Evolutionary conservation across 2,113 vertebrate genomes (phyloP).

Genomic region (Hyaena hyaena): DNA sequence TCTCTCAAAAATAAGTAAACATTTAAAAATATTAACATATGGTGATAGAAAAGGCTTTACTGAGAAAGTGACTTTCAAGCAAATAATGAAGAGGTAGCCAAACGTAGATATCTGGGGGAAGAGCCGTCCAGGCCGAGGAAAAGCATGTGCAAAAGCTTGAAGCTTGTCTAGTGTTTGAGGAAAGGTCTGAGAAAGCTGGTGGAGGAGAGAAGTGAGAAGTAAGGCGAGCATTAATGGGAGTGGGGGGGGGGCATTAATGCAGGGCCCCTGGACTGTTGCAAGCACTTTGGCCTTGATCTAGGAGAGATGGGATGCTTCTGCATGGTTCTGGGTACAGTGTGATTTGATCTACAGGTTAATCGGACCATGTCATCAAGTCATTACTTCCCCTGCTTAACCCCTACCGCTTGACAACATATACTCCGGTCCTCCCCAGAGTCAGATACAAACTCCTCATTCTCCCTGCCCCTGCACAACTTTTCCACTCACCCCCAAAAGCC

Average conservation of each 20-base stretch:
- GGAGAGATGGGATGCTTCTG: not conserved
- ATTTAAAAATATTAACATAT: not conserved
- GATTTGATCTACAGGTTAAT: not conserved
- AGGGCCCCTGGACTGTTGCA: too few relatives aligned
- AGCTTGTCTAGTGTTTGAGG: not conserved
- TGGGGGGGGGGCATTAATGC: not conserved
- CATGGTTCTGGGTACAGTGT: not conserved
- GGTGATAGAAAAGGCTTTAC: not conserved
- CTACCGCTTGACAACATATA: not conserved
- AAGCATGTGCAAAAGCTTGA: too few relatives aligned
- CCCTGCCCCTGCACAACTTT: not conserved
- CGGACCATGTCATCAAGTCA: not conserved
- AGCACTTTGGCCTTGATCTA: not conserved
- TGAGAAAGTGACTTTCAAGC: not conserved
- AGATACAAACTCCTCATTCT: not conserved
- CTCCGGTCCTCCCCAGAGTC: not conserved
- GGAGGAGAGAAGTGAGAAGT: not conserved
- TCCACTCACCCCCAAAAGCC: not conserved
- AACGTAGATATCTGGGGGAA: not conserved
- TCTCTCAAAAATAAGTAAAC: too few relatives aligned
- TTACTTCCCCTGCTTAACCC: not conserved
- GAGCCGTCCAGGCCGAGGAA: not conserved
- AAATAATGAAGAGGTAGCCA: not conserved
- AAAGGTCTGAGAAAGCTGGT: not conserved
- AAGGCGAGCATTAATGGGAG: not conserved